These are phyloP conservation scores for Archilochus colubris DNA, from an alignment of 2,113 vertebrate species.

Conservation along the genomic window DNA sequence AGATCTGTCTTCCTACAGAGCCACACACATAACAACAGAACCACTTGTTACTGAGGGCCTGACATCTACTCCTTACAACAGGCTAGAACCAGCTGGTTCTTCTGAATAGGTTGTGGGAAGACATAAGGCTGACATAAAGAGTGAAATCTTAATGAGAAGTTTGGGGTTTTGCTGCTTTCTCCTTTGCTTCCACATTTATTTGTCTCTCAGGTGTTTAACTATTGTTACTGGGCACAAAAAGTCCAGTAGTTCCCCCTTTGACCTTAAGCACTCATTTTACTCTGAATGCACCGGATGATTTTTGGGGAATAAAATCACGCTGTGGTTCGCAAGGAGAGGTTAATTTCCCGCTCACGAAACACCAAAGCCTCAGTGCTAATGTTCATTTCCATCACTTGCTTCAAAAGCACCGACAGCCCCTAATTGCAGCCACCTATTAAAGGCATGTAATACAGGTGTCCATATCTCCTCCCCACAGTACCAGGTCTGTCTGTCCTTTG, in stretches of 20 bases:
- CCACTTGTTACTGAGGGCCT: too few species aligned
- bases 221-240: background rate
- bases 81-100: background rate
- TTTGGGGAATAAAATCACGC: background rate
- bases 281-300: background rate
- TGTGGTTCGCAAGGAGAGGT: background rate
- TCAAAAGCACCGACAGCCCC: background rate
- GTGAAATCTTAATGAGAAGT: background rate
- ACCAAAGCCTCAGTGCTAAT: accelerated
- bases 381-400: background rate
- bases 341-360: background rate
- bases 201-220: background rate
- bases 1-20: background rate
- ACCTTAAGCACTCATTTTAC: background rate
- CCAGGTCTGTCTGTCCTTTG: background rate
- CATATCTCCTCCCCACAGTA: accelerated
- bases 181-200: background rate
- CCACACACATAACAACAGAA: background rate
- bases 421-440: background rate
- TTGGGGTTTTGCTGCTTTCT: background rate
- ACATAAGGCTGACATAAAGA: background rate
- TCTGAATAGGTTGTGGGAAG: background rate
- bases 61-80: background rate
- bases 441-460: background rate
- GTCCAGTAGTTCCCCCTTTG: background rate